A percentile compares a stretch with the other conserved stretches of the same genome.
Conservation (phyloP, 2,888 invertebrate species). For the Ennomos erosarius region DNA sequence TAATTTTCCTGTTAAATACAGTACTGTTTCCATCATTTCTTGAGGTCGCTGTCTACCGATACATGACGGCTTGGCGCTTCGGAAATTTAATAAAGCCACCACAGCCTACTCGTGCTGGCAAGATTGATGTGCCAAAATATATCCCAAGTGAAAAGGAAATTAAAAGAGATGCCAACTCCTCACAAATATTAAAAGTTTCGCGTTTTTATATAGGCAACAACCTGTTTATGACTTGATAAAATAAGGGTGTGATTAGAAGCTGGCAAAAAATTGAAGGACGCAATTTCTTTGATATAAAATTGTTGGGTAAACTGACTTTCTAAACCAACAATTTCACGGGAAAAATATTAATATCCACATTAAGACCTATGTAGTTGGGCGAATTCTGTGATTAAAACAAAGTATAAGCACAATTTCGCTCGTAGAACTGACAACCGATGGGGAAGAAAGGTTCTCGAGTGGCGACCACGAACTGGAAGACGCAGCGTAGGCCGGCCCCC, state of each 20-base stretch:
- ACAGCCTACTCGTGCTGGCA: slow-evolving; percentile 58
- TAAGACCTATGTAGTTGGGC: no score
- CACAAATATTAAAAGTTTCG: slow-evolving; percentile 59
- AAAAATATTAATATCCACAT: no score
- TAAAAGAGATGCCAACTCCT: slow-evolving; percentile 61
- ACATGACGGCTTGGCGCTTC: slow-evolving; percentile 58
- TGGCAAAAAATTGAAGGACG: slow-evolving; percentile 41
- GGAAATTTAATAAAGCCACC: slow-evolving; percentile 77
- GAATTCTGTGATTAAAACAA: no score
- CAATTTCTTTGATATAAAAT: slow-evolving; percentile 37
- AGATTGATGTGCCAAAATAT: slow-evolving; percentile 74
- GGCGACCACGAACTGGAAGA: no score
- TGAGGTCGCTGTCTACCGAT: slow-evolving; percentile 46
- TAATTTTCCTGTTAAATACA: slow-evolving; percentile 4
- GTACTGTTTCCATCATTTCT: slow-evolving; percentile 33
- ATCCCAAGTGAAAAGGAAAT: slow-evolving; percentile 60
- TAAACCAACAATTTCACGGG: no score
- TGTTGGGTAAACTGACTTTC: no score
- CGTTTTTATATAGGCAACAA: slow-evolving; percentile 45
- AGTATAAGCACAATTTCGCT: no score
- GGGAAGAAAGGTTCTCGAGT: no score
- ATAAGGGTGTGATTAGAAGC: slow-evolving; percentile 35
- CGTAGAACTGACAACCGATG: no score
- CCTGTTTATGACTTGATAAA: slow-evolving; percentile 44
- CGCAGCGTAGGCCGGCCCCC: no score